Evolutionary conservation across 2,888 invertebrate genomes (phyloP).

Genomic region (Cryptocheilus praepositus): DNA sequence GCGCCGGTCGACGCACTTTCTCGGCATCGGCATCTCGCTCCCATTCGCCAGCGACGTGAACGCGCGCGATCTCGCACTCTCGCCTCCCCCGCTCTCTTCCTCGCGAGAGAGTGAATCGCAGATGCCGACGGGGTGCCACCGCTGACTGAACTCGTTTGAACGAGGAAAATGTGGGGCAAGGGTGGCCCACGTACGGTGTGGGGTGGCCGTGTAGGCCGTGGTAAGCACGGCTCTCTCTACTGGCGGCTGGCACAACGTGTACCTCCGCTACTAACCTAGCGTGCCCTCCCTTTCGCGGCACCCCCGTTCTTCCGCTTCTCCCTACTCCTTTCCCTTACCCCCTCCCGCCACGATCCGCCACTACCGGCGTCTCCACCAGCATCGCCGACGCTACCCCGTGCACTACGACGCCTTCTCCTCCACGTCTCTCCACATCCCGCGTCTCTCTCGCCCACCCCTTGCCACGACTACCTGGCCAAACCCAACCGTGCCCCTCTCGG

Average conservation of each 20-base stretch:
- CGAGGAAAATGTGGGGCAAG: conserved; percentile 8
- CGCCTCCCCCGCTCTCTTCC: not conserved
- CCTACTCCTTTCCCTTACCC: conserved; percentile 20
- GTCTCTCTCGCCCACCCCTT: not conserved
- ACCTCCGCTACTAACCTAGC: conserved; percentile 68
- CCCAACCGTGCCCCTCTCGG: conserved; percentile 5
- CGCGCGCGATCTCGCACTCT: conserved; percentile 8
- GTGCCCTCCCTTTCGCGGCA: conserved; percentile 24
- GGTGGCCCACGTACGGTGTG: conserved; percentile 44
- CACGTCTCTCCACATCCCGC: not conserved
- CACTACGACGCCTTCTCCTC: not conserved
- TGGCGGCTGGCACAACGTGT: conserved; percentile 73
- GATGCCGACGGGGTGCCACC: not conserved
- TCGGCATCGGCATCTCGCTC: conserved; percentile 28
- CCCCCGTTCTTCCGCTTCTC: conserved; percentile 24
- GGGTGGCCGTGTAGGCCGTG: conserved; percentile 63
- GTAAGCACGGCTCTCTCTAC: conserved; percentile 70
- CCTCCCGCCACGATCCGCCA: conserved; percentile 30
- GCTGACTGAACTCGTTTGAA: not conserved
- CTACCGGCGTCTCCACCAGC: conserved; percentile 16
- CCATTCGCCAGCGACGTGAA: no score
- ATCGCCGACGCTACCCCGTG: conserved; percentile 30
- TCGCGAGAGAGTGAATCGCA: conserved; percentile 1
- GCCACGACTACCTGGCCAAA: conserved; percentile 18
- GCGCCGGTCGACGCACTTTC: conserved; percentile 46